phyloP scores from a whole-genome alignment of 2,113 vertebrate genomes.

The Neodontobutis hainanensis region DNA sequence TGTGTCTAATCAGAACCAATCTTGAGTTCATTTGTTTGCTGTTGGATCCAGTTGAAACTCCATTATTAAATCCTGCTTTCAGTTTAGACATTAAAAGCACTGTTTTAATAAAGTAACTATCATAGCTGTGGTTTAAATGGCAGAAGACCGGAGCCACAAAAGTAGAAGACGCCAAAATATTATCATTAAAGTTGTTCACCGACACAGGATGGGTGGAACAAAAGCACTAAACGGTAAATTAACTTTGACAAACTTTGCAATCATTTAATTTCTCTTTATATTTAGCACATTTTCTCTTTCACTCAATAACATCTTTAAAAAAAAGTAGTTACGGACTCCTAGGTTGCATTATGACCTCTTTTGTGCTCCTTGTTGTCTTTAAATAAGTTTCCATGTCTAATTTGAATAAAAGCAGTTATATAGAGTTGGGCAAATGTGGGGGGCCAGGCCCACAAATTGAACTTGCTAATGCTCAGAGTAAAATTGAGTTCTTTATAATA shows the following conservation, averaged over 20 bases:
- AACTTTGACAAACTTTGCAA: slow-evolving; percentile 8
- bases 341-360: too few relatives aligned
- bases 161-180: slow-evolving; percentile 9
- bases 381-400: too few relatives aligned
- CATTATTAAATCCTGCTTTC: neutral
- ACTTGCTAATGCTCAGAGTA: too few relatives aligned
- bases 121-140: neutral
- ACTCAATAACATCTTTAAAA: neutral
- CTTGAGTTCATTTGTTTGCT: slow-evolving; percentile 1
- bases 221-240: slow-evolving; percentile 1
- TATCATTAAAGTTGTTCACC: slow-evolving; percentile 10
- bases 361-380: too few relatives aligned
- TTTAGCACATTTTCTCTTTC: neutral
- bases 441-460: too few relatives aligned
- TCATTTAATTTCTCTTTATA: neutral
- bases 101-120: slow-evolving; percentile 6
- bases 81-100: neutral
- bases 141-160: slow-evolving; percentile 8
- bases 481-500: too few relatives aligned
- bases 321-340: too few relatives aligned
- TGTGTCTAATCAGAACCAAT: neutral
- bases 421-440: too few relatives aligned
- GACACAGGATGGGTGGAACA: slow-evolving; percentile 13
- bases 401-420: too few relatives aligned
- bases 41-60: slow-evolving; percentile 10